Base-by-base conservation (phyloP, 2,888 invertebrate species). In the Eudemis profundana region DNA sequence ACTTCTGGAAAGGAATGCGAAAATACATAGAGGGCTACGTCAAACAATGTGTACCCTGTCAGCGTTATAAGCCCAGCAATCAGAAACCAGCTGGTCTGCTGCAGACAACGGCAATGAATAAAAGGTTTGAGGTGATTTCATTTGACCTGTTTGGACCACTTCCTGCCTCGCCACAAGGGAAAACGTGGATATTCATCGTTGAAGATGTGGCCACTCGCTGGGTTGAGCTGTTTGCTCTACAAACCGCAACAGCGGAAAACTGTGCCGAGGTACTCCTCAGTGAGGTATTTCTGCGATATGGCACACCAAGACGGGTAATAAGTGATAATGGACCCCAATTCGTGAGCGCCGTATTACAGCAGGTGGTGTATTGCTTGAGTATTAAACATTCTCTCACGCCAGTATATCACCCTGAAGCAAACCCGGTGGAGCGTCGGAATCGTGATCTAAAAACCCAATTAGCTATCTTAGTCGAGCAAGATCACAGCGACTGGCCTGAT, bases 251-350 rank as follows among this genome's bases (percentile, higher is more conserved):
- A 1, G 75, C 77, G 0, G 75, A 74, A 49, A 67, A 50, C 0
- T 80, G 77, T 38, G 76, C 74, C 0, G 47, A 57, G 4, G 69
- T 53, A 0, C 61, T 81, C 0, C 29, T 63, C 4, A 65, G 77
- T 19, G 77, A 79, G 63, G 62, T 79, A 4, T 71, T 81, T 38
- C 42, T 79, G 14, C 68, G 78, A n/a, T 79, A 74, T 67, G 79
- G 78, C 4, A 46, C 73, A 5, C 76, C 77, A 0, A 33, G 79
- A 17, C 50, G 75, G 14, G 54, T 81, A 0, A 69, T 77, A 12
- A 73, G 72, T 7, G 78, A 81, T 56, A 83, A 82, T 27, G 80
- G 79, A 0, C 62, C 72, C 0, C 79, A 81, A 53, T 78, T 79
- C 51, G 70, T 79, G 0, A 73, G 75, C 2, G 72, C 70, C 0